Evolutionary conservation across 1,140 invertebrate genomes (phyloP).

Genomic region (Leptopilina clavipes): DNA sequence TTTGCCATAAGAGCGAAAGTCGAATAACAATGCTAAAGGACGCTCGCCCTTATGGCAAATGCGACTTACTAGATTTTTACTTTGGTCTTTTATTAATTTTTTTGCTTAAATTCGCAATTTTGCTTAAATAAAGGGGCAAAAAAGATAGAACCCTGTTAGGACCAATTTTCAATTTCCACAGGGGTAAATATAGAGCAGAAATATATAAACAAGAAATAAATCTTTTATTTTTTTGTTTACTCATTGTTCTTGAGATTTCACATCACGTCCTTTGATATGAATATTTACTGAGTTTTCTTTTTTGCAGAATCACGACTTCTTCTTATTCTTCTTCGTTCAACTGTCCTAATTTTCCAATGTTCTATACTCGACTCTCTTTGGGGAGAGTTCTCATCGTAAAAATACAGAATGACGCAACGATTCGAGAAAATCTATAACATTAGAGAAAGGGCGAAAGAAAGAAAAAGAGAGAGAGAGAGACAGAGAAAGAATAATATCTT

Average conservation of each 20-base stretch:
- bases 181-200: neutral
- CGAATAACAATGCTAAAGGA: too few relatives aligned
- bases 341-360: slow-evolving; percentile 8
- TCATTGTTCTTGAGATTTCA: slow-evolving; percentile 3
- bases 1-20: too few relatives aligned
- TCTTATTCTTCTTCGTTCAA: neutral
- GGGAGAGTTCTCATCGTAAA: neutral
- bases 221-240: neutral
- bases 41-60: too few relatives aligned
- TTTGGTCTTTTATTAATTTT: too few relatives aligned
- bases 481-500: too few relatives aligned
- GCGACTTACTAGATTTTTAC: too few relatives aligned
- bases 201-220: neutral
- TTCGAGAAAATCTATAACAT: slow-evolving; percentile 35
- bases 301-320: neutral
- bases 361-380: neutral
- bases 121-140: too few relatives aligned
- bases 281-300: neutral
- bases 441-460: slow-evolving; percentile 29
- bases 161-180: too few relatives aligned
- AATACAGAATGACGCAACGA: slow-evolving; percentile 14
- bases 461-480: slow-evolving; percentile 6
- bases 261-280: slow-evolving; percentile 4
- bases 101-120: too few relatives aligned
- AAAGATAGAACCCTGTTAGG: too few relatives aligned